Evolutionary conservation across 2,888 invertebrate genomes (phyloP).

Genomic region (Anarsia innoxiella): DNA sequence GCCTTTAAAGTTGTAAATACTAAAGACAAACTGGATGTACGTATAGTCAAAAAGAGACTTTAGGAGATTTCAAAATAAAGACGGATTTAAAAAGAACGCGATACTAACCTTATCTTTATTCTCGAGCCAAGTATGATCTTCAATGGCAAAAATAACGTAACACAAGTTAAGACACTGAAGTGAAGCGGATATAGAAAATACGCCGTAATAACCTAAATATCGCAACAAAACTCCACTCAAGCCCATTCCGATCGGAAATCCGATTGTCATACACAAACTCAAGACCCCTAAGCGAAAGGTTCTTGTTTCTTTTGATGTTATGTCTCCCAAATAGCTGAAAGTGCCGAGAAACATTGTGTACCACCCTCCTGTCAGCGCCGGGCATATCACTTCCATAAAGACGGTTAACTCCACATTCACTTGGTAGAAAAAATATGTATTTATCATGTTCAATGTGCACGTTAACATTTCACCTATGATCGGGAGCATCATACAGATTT

Average conservation of each 20-base stretch:
- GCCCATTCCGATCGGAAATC: conserved; percentile 66
- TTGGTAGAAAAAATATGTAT: conserved; percentile 72
- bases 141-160: conserved; percentile 57
- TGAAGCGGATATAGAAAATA: conserved; percentile 54
- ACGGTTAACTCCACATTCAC: conserved; percentile 71
- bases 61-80: too few relatives aligned
- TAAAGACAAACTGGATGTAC: too few relatives aligned
- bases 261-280: conserved; percentile 63
- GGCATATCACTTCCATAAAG: conserved; percentile 69
- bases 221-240: conserved; percentile 56
- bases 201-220: conserved; percentile 70
- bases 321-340: conserved; percentile 77
- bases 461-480: conserved; percentile 72
- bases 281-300: conserved; percentile 76
- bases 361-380: conserved; percentile 73
- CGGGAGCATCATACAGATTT: conserved; percentile 76
- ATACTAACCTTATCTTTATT: conserved; percentile 52
- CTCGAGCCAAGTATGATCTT: conserved; percentile 61
- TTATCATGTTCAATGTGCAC: conserved; percentile 64
- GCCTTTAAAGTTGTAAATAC: neutral
- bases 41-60: too few relatives aligned
- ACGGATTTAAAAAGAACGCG: conserved; percentile 3
- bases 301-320: conserved; percentile 71
- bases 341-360: conserved; percentile 74
- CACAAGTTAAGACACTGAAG: conserved; percentile 59